A percentile compares a stretch with the other conserved stretches of the same genome.
These are phyloP conservation scores for Lapara coniferarum DNA, from an alignment of 2,888 invertebrate genomes.

Conservation along the genomic window DNA sequence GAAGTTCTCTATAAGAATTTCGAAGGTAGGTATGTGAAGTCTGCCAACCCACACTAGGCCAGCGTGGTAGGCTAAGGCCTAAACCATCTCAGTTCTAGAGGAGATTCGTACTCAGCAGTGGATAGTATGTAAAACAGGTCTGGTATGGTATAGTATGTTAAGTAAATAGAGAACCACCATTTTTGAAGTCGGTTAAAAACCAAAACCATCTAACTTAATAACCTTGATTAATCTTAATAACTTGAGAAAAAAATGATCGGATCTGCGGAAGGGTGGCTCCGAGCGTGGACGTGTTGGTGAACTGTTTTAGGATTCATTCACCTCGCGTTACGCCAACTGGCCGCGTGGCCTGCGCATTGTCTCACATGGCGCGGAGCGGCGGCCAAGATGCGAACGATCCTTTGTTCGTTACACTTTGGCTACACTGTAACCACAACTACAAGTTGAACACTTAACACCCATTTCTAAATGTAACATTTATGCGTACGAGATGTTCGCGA, in stretches of 20 bases:
- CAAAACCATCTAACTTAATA: no score
- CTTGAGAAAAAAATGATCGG: slow-evolving; percentile 1
- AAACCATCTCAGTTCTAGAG: no score
- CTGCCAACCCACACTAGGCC: no score
- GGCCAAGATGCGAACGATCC: slow-evolving; percentile 72
- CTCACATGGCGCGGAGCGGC: slow-evolving; percentile 50
- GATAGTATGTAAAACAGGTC: no score
- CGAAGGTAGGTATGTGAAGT: no score
- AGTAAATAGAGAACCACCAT: no score
- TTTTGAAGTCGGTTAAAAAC: no score
- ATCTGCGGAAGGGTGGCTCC: slow-evolving; percentile 30
- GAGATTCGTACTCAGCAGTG: no score
- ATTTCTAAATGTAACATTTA: slow-evolving; percentile 66
- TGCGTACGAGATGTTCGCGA: slow-evolving; percentile 54
- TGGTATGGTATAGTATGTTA: no score
- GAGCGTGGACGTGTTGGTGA: slow-evolving; percentile 52
- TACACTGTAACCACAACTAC: slow-evolving; percentile 70
- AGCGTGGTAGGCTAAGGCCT: no score
- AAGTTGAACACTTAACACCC: slow-evolving; percentile 69
- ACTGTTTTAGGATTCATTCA: slow-evolving; percentile 78
- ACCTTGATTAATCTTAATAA: no score
- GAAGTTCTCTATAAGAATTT: no score
- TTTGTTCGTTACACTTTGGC: slow-evolving; percentile 74
- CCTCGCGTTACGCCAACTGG: slow-evolving; percentile 73
- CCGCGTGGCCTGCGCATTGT: slow-evolving; percentile 71